Evolutionary conservation across 2,113 vertebrate genomes (phyloP).

Genomic region (Dipodomys stephensi): DNA sequence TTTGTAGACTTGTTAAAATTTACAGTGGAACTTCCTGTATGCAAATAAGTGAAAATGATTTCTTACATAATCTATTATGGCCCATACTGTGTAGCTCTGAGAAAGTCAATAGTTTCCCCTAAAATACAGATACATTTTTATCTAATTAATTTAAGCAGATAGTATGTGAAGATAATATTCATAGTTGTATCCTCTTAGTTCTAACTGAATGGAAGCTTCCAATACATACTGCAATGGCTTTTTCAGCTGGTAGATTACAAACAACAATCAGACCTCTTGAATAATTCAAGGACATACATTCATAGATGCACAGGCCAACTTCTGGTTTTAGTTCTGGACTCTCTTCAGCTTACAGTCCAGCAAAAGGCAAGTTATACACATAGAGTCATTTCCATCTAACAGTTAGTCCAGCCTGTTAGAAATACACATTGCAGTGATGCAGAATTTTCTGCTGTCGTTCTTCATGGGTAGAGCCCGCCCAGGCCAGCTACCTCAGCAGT

Average conservation of each 20-base stretch:
- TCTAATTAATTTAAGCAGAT: neutral
- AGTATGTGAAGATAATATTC: neutral
- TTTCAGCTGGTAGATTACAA: neutral
- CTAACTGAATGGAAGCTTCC: conserved; percentile 23
- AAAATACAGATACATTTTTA: conserved; percentile 40
- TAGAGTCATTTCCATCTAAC: neutral
- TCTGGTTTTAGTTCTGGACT: neutral
- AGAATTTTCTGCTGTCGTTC: too few relatives aligned
- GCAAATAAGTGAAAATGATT: conserved; percentile 21
- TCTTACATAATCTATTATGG: conserved; percentile 41
- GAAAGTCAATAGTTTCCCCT: neutral
- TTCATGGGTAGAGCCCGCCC: too few relatives aligned
- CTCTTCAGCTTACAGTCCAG: neutral
- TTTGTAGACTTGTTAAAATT: conserved; percentile 32
- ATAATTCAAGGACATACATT: neutral
- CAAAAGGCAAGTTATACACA: neutral
- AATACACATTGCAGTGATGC: neutral
- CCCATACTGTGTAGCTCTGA: neutral
- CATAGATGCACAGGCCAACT: neutral
- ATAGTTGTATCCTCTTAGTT: neutral
- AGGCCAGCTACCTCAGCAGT: too few relatives aligned
- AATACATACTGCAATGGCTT: neutral
- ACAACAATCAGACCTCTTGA: neutral
- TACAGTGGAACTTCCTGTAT: neutral
- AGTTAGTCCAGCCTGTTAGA: neutral